phyloP scores from a whole-genome alignment of 2,797 vertebrate genomes.

The Mus spretus region DNA sequence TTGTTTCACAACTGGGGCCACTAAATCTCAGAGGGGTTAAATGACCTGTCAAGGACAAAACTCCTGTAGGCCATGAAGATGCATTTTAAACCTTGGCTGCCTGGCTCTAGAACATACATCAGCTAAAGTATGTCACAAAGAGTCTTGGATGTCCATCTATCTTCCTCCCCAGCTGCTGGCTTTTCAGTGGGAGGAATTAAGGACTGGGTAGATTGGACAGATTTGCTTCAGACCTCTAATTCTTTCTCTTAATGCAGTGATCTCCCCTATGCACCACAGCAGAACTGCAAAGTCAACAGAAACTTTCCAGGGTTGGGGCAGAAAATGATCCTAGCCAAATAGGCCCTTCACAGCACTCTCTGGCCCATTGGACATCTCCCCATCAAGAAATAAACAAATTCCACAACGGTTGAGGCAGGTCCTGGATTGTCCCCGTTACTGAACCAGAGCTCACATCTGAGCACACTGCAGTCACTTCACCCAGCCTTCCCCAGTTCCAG shows the following conservation, averaged over 20 bases:
- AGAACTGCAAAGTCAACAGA: constrained; percentile 33
- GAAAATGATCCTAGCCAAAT: background rate
- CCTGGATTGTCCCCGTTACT: constrained; percentile 18
- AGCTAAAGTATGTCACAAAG: background rate
- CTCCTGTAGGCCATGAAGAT: background rate
- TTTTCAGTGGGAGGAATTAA: constrained; percentile 40
- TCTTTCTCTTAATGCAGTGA: background rate
- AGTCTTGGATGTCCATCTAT: background rate
- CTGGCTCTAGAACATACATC: background rate
- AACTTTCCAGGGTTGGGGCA: background rate
- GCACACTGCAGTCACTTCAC: background rate
- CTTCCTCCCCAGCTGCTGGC: background rate
- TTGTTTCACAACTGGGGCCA: background rate
- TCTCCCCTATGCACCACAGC: background rate
- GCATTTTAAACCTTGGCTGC: background rate
- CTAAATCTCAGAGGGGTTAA: background rate
- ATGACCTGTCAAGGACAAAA: background rate
- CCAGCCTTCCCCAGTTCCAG: background rate
- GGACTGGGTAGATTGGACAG: background rate
- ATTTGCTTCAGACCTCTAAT: background rate
- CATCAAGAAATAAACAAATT: constrained; percentile 12
- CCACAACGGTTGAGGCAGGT: background rate
- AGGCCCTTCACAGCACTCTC: background rate
- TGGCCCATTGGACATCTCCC: background rate
- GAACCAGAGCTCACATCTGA: background rate